Evolutionary conservation across 1,140 invertebrate species (phyloP).

Genomic region (Phthorimaea operculella): DNA sequence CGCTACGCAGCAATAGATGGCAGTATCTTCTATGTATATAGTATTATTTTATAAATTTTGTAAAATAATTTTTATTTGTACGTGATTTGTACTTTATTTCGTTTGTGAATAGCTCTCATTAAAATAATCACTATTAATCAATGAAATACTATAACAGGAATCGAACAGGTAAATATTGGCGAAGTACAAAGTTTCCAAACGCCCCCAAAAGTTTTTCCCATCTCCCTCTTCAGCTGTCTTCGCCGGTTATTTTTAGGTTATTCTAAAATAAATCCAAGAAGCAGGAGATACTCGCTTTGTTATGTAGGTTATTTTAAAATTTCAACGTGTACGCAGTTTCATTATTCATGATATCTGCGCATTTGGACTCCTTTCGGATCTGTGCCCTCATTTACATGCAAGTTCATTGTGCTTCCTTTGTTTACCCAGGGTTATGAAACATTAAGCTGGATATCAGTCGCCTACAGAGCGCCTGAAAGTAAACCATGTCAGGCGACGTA

Average conservation of each 20-base stretch:
- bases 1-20: no score
- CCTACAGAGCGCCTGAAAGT: constrained; percentile 48
- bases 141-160: no score
- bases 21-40: no score
- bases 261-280: constrained; percentile 65
- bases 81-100: no score
- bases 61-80: no score
- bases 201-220: constrained; percentile 12
- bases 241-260: constrained; percentile 66
- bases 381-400: constrained; percentile 23
- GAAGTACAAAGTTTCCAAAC: no score
- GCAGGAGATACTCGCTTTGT: constrained; percentile 41
- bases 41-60: no score
- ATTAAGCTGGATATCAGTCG: constrained; percentile 48
- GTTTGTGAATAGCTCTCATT: no score
- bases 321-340: constrained; percentile 46
- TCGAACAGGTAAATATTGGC: no score
- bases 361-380: constrained; percentile 38
- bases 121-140: no score
- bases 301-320: constrained; percentile 65
- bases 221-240: constrained; percentile 61
- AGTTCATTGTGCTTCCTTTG: constrained; percentile 45
- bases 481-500: constrained; percentile 77
- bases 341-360: constrained; percentile 54
- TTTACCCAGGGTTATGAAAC: constrained; percentile 64